Evolutionary conservation across 2,113 vertebrate species (phyloP), one percentile per base, ranked within the genome.

Genomic region (Murina feae): DNA sequence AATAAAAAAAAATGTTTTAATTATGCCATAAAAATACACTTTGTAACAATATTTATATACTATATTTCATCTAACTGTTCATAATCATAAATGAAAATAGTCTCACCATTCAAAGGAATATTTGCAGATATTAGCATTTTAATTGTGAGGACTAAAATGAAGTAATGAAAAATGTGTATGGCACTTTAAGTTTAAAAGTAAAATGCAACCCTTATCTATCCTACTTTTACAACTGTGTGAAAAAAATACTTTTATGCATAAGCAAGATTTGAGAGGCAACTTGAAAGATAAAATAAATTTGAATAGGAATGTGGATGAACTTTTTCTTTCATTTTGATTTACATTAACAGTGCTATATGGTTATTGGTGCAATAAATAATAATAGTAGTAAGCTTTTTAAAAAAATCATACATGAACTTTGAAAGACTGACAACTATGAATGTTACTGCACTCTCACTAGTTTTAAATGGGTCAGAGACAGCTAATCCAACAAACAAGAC

Each of bases 401-500:
- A 83, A 90, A 83, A 96, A 58, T 83, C 63, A 65, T 35, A 71
- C 13, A 35, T 84, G 92, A 72, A 88, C 49, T 81, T 66, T 23
- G 51, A 81, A 72, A 51, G 35, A 39, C 63, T 81, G 74, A 83
- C 55, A 80, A 32, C 87, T 35, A 30, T 81, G 90, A 82, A 89
- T 84, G 58, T 91, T 79, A 90, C 47, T 85, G 51, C 44, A 94
- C 58, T 79, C 55, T 72, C 60, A 55, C 81, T 32, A 39, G 18
- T 83, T 92, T 81, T 93, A 90, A 96, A 94, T 68, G 37, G 23
- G 93, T 42, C 32, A 60, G 63, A 60, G 60, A 79, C 8, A 74
- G 47, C 88, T 95, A 90, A 93, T 92, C 85, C 94, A 96, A 92
- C 28, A 91, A 94, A 95, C 58, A 93, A 89, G 95, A 85, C 37